phyloP scores from a whole-genome alignment of 2,113 vertebrate genomes.

The Periophthalmodon schlosseri region DNA sequence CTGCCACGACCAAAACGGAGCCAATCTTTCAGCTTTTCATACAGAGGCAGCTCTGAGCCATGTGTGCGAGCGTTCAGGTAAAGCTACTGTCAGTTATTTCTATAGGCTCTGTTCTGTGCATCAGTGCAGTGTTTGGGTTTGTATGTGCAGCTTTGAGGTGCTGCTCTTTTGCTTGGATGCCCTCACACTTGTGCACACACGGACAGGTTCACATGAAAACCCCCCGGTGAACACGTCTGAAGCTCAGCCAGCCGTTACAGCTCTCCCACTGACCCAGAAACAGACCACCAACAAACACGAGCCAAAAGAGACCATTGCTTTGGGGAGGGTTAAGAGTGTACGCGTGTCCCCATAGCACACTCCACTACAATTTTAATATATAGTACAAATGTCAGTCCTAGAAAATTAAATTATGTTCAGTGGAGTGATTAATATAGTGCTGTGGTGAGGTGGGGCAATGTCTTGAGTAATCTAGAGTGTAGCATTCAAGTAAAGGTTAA shows the following conservation, averaged over 20 bases:
- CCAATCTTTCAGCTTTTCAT: neutral
- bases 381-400: neutral
- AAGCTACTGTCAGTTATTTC: neutral
- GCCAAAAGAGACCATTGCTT: constrained; percentile 21
- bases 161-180: constrained; percentile 43
- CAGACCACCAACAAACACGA: constrained; percentile 50
- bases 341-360: neutral
- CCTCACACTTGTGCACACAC: constrained; percentile 27
- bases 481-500: neutral
- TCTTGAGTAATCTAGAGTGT: neutral
- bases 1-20: neutral
- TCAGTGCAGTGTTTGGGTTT: neutral
- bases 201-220: constrained; percentile 20
- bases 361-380: neutral
- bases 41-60: neutral
- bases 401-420: neutral
- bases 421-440: neutral
- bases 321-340: constrained; percentile 3
- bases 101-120: neutral
- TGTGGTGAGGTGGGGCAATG: neutral
- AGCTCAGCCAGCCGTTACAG: constrained; percentile 61
- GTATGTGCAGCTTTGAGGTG: constrained; percentile 26
- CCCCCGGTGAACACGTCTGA: constrained; percentile 56
- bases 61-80: neutral
- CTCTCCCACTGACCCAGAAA: constrained; percentile 70